These are phyloP conservation scores for Aplysia californica DNA, from an alignment of 1,140 invertebrate species.

Conservation along the genomic window DNA sequence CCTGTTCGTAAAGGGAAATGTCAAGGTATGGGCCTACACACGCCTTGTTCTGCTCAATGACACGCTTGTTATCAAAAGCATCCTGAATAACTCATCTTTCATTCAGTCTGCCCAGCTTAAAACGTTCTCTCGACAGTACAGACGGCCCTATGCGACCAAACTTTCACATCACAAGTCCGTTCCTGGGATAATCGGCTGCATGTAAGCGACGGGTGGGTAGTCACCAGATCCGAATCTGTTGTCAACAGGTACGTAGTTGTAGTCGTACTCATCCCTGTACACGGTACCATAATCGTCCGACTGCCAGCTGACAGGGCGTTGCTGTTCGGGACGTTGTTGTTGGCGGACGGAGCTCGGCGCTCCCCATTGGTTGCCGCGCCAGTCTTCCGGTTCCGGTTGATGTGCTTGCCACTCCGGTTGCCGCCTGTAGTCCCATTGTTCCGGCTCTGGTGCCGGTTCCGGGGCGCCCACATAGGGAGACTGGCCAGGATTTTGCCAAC, in stretches of 20 bases:
- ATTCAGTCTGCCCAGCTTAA: too few species aligned
- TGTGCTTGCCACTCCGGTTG: background rate
- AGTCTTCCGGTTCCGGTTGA: too few species aligned
- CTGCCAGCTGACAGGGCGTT: conserved; percentile 13
- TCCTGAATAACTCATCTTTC: too few species aligned
- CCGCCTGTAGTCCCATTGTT: background rate
- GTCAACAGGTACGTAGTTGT: background rate
- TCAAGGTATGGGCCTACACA: too few species aligned
- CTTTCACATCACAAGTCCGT: conserved; percentile 31
- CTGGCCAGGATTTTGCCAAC: conserved; percentile 20
- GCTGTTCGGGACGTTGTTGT: too few species aligned
- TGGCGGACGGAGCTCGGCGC: background rate
- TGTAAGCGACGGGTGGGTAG: conserved; percentile 9
- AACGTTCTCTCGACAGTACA: too few species aligned
- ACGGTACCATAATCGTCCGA: background rate
- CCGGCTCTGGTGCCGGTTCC: background rate
- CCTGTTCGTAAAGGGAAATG: too few species aligned
- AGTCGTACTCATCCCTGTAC: background rate
- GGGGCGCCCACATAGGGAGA: background rate
- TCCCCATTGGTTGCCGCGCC: background rate
- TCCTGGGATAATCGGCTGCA: conserved; percentile 21
- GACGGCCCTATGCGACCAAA: too few species aligned
- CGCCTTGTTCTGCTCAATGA: too few species aligned
- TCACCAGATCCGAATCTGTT: background rate
- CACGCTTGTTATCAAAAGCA: too few species aligned